Conservation (phyloP, 2,113 vertebrate genomes). For the Platysternon megacephalum region DNA sequence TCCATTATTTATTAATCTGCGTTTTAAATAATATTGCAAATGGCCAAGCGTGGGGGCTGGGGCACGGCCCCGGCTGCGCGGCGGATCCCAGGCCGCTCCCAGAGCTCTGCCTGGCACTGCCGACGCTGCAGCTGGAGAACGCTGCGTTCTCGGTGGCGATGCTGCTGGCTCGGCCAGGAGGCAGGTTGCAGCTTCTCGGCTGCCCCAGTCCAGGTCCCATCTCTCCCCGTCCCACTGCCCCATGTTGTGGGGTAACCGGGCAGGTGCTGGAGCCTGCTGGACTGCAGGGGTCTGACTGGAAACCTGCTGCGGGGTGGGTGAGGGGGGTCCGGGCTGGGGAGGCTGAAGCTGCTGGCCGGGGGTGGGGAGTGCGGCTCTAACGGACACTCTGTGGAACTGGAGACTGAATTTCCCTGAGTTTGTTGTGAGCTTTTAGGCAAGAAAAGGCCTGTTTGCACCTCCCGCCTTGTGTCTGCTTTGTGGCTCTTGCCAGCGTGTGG, state of each 20-base stretch:
- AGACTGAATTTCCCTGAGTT: slow-evolving; percentile 10
- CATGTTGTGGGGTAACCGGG: neutral
- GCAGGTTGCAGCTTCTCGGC: neutral
- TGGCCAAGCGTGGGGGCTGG: neutral
- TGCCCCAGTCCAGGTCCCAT: neutral
- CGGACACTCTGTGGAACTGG: neutral
- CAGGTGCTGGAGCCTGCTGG: neutral
- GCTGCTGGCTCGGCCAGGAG: neutral
- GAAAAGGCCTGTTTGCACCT: neutral
- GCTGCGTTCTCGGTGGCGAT: neutral
- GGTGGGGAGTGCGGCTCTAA: neutral
- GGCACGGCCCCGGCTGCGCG: too few species aligned
- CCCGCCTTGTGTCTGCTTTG: neutral
- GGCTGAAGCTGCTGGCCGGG: neutral
- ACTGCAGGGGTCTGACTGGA: neutral
- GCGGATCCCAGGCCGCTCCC: too few species aligned
- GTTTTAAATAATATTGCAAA: neutral
- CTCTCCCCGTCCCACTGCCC: too few species aligned
- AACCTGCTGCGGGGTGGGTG: accelerated
- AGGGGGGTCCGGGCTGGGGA: neutral
- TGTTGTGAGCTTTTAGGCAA: slow-evolving; percentile 22
- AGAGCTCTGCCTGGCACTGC: neutral
- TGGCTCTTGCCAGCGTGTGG: neutral
- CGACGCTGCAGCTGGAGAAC: neutral
- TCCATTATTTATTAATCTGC: neutral